Base-by-base conservation (phyloP, 2,797 vertebrate genomes). In the Heteromormyrus szaboi region DNA sequence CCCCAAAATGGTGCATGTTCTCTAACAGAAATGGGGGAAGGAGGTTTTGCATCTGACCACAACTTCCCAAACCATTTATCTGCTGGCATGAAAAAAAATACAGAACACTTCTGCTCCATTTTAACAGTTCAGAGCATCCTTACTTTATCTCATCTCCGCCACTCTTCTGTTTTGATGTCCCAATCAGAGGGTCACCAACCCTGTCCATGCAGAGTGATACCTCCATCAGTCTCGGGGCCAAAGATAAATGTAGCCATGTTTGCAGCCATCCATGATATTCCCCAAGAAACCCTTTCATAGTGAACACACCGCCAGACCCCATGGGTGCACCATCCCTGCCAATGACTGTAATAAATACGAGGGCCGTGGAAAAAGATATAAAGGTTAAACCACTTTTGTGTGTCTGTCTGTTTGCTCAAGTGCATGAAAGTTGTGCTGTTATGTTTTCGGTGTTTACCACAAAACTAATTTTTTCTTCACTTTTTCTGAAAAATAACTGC, bases 401-500 rank as follows among this genome's bases (percentile, higher is more conserved):
- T 25, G 54, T 59, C 54, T 19, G 53, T n/a, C 19, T n/a, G n/a
- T 59, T n/a, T 59, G 54, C 19, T n/a, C 6, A 22, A 22, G 54
- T 59, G 56, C n/a, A 62, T 62, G n/a, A 25, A 62, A 62, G n/a
- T 62, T 62, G 56, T 25, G 41, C 41, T 7, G 14, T 22, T n/a
- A 44, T 19, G 41, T 83, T 83, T 83, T 84, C 54, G 37, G 72
- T 76, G 59, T 56, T 85, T 68, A 85, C 53, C 87, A 50, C 25
- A 12, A 53, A 87, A 79, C 54, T 2, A 81, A 48, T 48, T 29
- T 87, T 65, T 22, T 33, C 53, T 76, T 37, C 50, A 46, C 81
- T 53, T 81, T 22, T 88, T 25, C 51, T 85, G 25, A 65, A 89
- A 90, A 48, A 83, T 50, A n/a, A 22, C 41, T 46, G 79, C n/a